These are phyloP conservation scores for Alviniconcha marisindica DNA, from an alignment of 1,140 invertebrate species.

Conservation along the genomic window DNA sequence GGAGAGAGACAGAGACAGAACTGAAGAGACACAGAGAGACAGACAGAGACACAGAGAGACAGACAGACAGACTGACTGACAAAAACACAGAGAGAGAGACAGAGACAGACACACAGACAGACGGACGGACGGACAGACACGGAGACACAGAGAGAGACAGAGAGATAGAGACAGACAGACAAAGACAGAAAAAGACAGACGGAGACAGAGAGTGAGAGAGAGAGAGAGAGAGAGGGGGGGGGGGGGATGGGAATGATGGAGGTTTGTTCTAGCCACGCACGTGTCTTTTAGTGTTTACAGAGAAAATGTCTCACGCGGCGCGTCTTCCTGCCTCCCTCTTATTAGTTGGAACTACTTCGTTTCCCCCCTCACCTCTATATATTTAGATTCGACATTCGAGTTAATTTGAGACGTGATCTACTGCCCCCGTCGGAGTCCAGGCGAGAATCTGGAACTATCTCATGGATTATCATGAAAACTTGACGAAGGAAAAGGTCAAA, in stretches of 20 bases:
- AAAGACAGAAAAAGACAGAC: conserved; percentile 21
- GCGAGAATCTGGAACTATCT: conserved; percentile 3
- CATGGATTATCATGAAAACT: not conserved
- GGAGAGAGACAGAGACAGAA: not conserved
- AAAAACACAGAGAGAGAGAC: not conserved
- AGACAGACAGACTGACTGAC: conserved; percentile 16
- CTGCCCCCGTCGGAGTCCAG: not conserved
- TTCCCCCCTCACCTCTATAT: conserved; percentile 12
- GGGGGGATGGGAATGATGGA: not conserved
- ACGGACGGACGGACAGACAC: not conserved
- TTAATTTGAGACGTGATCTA: conserved; percentile 19
- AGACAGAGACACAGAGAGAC: conserved; percentile 31
- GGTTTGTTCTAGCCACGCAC: not conserved
- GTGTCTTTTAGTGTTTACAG: not conserved
- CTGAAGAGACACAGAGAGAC: not conserved
- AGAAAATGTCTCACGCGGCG: not conserved
- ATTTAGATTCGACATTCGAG: conserved; percentile 29
- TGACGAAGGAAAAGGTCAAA: not conserved
- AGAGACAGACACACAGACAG: not conserved
- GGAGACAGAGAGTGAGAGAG: too few relatives aligned
- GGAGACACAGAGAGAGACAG: conserved; percentile 1
- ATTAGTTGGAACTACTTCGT: conserved; percentile 33
- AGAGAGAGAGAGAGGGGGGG: too few relatives aligned
- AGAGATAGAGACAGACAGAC: not conserved
- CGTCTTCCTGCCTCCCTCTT: conserved; percentile 3